A percentile compares a stretch with the other conserved stretches of the same genome.
Conservation (phyloP, 1,140 invertebrate genomes). For the Heliothis subflexa region DNA sequence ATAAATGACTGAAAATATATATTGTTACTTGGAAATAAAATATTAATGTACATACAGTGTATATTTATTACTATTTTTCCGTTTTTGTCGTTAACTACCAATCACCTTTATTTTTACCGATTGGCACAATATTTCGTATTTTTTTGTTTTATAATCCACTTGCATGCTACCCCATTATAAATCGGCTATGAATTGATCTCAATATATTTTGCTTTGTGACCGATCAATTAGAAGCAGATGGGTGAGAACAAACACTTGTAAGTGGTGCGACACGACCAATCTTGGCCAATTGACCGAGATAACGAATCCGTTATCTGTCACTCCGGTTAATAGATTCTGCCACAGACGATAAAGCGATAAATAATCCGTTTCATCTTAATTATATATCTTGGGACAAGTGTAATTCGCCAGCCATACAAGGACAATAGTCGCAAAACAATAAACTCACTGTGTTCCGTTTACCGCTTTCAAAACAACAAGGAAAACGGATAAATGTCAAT, state of each 20-base stretch:
- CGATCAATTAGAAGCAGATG: neutral
- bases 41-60: constrained; percentile 17
- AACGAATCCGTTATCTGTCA: constrained; percentile 49
- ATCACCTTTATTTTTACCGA: constrained; percentile 10
- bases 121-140: constrained; percentile 33
- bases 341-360: constrained; percentile 31
- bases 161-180: constrained; percentile 14
- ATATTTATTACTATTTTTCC: constrained; percentile 11
- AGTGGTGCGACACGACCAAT: constrained; percentile 38
- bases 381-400: neutral
- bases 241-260: constrained; percentile 5
- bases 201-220: neutral
- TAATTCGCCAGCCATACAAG: neutral
- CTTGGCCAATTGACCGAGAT: constrained; percentile 46
- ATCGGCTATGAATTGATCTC: neutral
- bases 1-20: neutral
- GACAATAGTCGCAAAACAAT: neutral
- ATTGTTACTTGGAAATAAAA: constrained; percentile 1
- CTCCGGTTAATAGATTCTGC: constrained; percentile 48
- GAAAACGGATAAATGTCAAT: constrained; percentile 27
- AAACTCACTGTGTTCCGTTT: neutral
- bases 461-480: constrained; percentile 20
- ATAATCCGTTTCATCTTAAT: constrained; percentile 5
- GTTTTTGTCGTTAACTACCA: neutral
- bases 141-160: constrained; percentile 7